phyloP scores from a whole-genome alignment of 2,797 vertebrate species.

The Acanthurus leucopareius region DNA sequence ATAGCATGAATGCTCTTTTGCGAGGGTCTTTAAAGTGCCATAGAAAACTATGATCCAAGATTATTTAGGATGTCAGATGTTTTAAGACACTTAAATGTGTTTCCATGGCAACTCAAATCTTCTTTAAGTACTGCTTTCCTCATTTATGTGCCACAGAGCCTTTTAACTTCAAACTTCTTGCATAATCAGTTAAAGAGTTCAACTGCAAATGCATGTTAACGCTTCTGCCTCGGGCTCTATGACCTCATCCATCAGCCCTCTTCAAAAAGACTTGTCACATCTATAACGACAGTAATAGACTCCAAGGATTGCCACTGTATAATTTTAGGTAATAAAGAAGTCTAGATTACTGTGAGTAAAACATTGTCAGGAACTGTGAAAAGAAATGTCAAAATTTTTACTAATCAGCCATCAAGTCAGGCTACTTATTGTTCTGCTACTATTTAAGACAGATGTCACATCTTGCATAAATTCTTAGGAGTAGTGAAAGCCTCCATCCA shows the following conservation, averaged over 20 bases:
- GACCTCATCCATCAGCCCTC: too few species aligned
- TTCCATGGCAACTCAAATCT: slow-evolving; percentile 31
- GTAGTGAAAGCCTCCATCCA: background rate
- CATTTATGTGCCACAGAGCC: background rate
- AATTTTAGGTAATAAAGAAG: slow-evolving; percentile 6
- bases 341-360: background rate
- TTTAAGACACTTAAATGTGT: slow-evolving; percentile 10
- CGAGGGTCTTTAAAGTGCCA: background rate
- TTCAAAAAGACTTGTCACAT: background rate
- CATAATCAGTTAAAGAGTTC: too few species aligned
- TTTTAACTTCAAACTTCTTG: too few species aligned
- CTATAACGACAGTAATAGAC: slow-evolving; percentile 9
- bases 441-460: background rate
- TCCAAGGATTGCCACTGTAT: background rate
- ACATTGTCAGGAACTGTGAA: background rate
- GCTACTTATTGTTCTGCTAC: background rate
- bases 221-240: too few species aligned
- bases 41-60: background rate
- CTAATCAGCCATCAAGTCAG: background rate
- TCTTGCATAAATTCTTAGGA: background rate
- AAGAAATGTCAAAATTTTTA: background rate
- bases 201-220: too few species aligned
- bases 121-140: background rate
- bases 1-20: too few species aligned
- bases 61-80: background rate